Evolutionary conservation across 2,113 vertebrate genomes (phyloP), one percentile per base, ranked within the genome.

Genomic region (Pseudorhombus dupliciocellatus): DNA sequence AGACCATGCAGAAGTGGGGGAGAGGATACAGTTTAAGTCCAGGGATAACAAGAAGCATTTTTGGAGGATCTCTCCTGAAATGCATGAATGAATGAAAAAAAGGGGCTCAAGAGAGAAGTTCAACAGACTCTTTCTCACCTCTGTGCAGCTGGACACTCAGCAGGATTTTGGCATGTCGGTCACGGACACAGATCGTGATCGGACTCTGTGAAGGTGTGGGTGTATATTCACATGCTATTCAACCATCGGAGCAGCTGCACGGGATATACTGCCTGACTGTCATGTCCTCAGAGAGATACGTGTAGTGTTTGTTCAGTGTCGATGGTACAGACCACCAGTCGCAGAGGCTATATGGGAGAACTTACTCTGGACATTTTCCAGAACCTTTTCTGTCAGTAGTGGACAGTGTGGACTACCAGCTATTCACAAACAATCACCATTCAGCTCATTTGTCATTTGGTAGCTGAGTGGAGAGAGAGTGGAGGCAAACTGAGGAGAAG

Each of bases 231-330:
- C 22, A 46, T n/a, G 22, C 59, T 20, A 20, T 26, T 62, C 18
- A 4, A 46, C 25, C 25, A 62, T 28, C 10, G 5, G 16, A 28
- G 42, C 74, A 75, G 73, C 73, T 72, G 77, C 22, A 40, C 53
- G 22, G 62, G 60, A 79, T 66, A 55, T 56, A 56, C 66, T 70
- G 66, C 5, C 64, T 62, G 51, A 64, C 65, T 48, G 71, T 34
- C 26, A 44, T 44, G 40, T 44, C 40, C 15, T 16, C 60, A 70
- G 26, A 79, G 48, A 73, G 20, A 44, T 67, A 21, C 42, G 66
- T 72, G 72, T 56, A 63, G 34, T 51, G 57, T 50, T n/a, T 44
- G 37, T 37, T 37, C 37, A 5, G 46, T 30, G 20, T 15, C 65
- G 25, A 42, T 25, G 64, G 25, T 46, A 28, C 24, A 65, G 48